Base-by-base conservation (phyloP, 2,113 vertebrate species). In the Martes martes region DNA sequence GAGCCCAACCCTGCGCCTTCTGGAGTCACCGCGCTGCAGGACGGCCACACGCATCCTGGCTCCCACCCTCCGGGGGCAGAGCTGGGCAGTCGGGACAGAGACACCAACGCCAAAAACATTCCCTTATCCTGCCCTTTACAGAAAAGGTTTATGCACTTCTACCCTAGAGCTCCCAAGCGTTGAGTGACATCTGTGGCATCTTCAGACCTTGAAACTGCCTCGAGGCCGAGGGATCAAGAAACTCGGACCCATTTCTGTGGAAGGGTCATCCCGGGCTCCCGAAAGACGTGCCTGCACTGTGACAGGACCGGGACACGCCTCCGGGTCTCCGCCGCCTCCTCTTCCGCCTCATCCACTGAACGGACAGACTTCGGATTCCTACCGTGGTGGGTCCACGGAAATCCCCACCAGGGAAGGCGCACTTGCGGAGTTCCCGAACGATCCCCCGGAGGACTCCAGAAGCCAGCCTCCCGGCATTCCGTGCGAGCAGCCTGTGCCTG, bases 351-450 rank as follows among this genome's bases (percentile, higher is more conserved):
- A 26, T 5, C 42, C 59, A 36, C 74, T 31, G 15, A 4, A 26
- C 11, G 11, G n/a, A 84, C 19, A 0, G 8, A 92, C 42, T 59
- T 23, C 63, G 33, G 86, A 42, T 42, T 18, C 36, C 9, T 7
- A 14, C 7, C 6, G 33, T 0, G 19, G 80, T 0, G 33, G 36
- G 59, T 42, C 36, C 28, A 42, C 0, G 39, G 36, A 36, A 18
- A 65, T 33, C 26, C n/a, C 55, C 9, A 15, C 0, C 5, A 79
- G 45, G 91, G 11, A 26, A 57, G 42, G 69, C 42, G 26, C 31
- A 47, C 31, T 13, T 45, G 14, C 15, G 3, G 39, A 47, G 63
- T 50, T 24, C 57, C 13, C 11, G 7, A 36, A 42, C 1, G 23
- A 45, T 13, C n/a, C 42, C 42, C 28, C 13, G 21, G n/a, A 52